Evolutionary conservation across 2,888 invertebrate species (phyloP).

Genomic region (Dioctria rufipes): DNA sequence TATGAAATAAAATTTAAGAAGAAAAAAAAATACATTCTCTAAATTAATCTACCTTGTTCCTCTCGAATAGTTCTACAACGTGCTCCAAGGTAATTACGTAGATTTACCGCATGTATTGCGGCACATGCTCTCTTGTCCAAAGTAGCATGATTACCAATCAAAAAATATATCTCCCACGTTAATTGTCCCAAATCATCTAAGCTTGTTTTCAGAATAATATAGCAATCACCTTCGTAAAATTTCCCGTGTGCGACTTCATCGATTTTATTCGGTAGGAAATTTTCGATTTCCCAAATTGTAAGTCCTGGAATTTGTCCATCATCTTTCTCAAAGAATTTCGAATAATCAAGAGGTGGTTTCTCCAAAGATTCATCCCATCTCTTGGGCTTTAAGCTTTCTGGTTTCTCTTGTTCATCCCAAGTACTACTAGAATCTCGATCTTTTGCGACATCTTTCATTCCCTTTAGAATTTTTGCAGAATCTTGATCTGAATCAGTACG

Average conservation of each 20-base stretch:
- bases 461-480: conserved; percentile 90
- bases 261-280: conserved; percentile 96
- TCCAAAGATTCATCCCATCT: conserved; percentile 97
- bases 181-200: conserved; percentile 88
- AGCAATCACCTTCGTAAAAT: conserved; percentile 99
- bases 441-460: conserved; percentile 78
- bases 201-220: conserved; percentile 93
- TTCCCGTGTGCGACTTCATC: conserved; percentile 96
- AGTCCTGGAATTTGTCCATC: conserved; percentile 94
- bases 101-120: conserved; percentile 97
- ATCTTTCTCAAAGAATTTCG: conserved; percentile 96
- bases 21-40: not conserved
- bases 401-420: conserved; percentile 75
- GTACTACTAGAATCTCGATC: conserved; percentile 76
- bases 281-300: conserved; percentile 99
- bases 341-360: conserved; percentile 96
- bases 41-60: conserved; percentile 81
- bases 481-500: conserved; percentile 88
- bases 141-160: conserved; percentile 97
- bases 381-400: conserved; percentile 81
- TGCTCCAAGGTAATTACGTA: conserved; percentile 96
- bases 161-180: conserved; percentile 97
- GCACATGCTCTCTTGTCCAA: conserved; percentile 75
- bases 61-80: conserved; percentile 94
- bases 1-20: not conserved